phyloP scores from a whole-genome alignment of 2,113 vertebrate species.

The Todiramphus saurophagus region DNA sequence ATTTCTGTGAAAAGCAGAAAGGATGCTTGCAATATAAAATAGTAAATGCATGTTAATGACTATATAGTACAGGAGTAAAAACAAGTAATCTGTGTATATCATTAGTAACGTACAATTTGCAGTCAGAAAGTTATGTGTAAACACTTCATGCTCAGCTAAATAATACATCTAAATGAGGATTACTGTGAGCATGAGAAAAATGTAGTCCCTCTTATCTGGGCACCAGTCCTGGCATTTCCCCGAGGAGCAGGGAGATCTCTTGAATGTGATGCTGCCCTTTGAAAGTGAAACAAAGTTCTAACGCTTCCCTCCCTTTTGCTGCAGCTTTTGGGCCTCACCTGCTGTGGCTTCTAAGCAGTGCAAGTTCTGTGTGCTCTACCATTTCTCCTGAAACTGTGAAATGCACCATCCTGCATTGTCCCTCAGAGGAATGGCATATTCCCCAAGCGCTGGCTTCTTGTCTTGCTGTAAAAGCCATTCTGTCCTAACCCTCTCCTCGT shows the following conservation, averaged over 20 bases:
- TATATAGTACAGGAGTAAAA: background rate
- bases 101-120: background rate
- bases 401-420: background rate
- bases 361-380: background rate
- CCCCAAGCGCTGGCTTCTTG: background rate
- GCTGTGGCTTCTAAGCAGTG: background rate
- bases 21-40: background rate
- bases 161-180: background rate
- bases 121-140: background rate
- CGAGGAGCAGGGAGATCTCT: background rate
- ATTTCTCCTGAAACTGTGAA: background rate
- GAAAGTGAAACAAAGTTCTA: background rate
- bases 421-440: fast-evolving
- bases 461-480: background rate
- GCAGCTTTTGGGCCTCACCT: background rate
- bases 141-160: background rate
- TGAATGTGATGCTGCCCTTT: fast-evolving
- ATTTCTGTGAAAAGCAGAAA: background rate
- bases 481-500: background rate
- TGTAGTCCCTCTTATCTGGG: background rate
- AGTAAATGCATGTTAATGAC: background rate
- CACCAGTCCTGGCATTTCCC: background rate
- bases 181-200: background rate
- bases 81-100: background rate
- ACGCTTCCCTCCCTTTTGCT: background rate